These are phyloP conservation scores for Ceuthmochares aereus DNA, from an alignment of 2,113 vertebrate species.

Conservation along the genomic window DNA sequence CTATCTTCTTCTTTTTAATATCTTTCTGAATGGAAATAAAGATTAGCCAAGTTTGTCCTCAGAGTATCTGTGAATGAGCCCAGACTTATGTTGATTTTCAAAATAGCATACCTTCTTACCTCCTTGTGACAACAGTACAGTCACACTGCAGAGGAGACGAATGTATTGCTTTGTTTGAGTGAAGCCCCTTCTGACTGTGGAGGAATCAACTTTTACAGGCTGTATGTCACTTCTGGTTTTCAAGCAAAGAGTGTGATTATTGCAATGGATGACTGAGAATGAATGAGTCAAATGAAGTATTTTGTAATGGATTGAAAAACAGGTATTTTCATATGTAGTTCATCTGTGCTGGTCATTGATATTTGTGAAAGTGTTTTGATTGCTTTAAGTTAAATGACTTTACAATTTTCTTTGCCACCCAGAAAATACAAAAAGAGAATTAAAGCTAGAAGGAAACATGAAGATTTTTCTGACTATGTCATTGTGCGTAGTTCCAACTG, in stretches of 20 bases:
- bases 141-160: neutral
- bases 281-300: neutral
- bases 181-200: neutral
- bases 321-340: neutral
- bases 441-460: neutral
- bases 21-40: neutral
- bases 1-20: neutral
- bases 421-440: neutral
- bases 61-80: neutral
- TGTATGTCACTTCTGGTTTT: neutral
- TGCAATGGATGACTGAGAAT: neutral
- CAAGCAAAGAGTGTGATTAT: neutral
- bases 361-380: neutral
- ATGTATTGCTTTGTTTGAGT: neutral
- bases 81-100: neutral
- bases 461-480: neutral
- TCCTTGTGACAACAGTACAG: neutral
- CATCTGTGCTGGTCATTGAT: neutral
- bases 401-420: neutral
- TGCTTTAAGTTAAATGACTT: neutral
- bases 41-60: neutral
- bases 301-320: neutral
- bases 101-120: neutral
- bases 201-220: neutral
- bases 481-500: neutral